These are phyloP conservation scores for Phrixothrix hirtus DNA, from an alignment of 2,888 invertebrate genomes.

Conservation along the genomic window DNA sequence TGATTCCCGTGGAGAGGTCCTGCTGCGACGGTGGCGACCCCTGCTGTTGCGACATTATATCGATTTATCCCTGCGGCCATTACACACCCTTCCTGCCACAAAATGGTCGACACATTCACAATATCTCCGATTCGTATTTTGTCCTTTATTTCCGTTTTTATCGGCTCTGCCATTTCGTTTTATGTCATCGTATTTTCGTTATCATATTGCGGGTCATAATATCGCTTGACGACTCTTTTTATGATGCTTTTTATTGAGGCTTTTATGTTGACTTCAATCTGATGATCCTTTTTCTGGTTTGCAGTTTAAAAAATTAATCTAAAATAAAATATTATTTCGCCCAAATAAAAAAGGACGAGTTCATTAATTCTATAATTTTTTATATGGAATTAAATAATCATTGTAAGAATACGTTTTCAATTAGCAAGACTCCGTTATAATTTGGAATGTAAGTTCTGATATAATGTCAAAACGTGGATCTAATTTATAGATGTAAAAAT, in stretches of 20 bases:
- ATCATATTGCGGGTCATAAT: slow-evolving; percentile 15
- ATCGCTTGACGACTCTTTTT: slow-evolving; percentile 24
- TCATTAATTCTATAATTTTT: too few species aligned
- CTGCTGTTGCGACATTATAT: slow-evolving; percentile 52
- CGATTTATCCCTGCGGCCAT: slow-evolving; percentile 47
- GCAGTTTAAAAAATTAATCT: too few species aligned
- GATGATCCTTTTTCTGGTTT: neutral
- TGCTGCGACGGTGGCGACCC: slow-evolving; percentile 54
- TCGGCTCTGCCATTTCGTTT: slow-evolving; percentile 20
- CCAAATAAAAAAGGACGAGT: too few species aligned
- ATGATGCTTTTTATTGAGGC: slow-evolving; percentile 17
- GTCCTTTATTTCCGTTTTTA: slow-evolving; percentile 27
- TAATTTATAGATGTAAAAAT: slow-evolving; percentile 28
- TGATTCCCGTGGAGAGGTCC: slow-evolving; percentile 46
- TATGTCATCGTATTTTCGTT: slow-evolving; percentile 27
- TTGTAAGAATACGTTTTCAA: too few species aligned
- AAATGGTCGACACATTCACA: slow-evolving; percentile 38
- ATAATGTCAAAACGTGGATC: slow-evolving; percentile 20
- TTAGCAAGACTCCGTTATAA: too few species aligned
- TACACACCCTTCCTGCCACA: slow-evolving; percentile 35
- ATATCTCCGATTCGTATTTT: slow-evolving; percentile 32
- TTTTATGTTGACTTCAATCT: neutral
- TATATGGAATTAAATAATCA: too few species aligned
- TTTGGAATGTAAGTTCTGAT: slow-evolving; percentile 18
- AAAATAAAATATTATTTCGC: too few species aligned